Base-by-base conservation (phyloP, 2,113 vertebrate species). In the Tragulus kanchil region DNA sequence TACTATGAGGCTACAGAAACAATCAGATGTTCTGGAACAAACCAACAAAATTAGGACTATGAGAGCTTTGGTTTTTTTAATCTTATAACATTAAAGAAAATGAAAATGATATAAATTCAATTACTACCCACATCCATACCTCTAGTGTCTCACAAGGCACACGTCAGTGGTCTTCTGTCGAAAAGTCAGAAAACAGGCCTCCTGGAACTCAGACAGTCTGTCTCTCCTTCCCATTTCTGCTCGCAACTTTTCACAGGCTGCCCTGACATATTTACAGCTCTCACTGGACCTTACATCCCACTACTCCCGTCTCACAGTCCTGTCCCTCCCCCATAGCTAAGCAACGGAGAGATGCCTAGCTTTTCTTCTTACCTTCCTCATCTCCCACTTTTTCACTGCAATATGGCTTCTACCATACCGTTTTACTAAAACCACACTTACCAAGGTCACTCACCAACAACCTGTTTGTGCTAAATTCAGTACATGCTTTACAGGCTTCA, bases 81-180 rank as follows among this genome's bases (percentile, higher is more conserved):
- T 77, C 77, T 61, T 17, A 52, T 86, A 88, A 92, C 45, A 65
- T 21, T 83, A 86, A 90, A 87, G 83, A 59, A 93, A 94, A 90
- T 7, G 8, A 82, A 75, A 85, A 77, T 11, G 11, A 81, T 59
- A 90, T 65, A 52, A 59, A 52, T 11, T 85, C 71, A 45, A 61
- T 36, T 86, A 79, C 21, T 36, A 83, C 4, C 25, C 65, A 87
- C 8, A 84, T 48, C n/a, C 62, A 89, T 9, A 91, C 5, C 11
- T 52, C 67, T 89, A 52, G 52, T 83, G 73, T 62, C 48, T 85
- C n/a, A 85, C 15, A 15, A 52, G 17, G 25, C 88, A 54, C 6
- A 81, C 31, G 6, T 36, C 58, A 86, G 88, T 50, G 31, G 25
- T 58, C 11, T 87, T 73, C 82, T 50, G 9, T n/a, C 59, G 36